Conservation (phyloP, 2,113 vertebrate species). For the Hoplias malabaricus region DNA sequence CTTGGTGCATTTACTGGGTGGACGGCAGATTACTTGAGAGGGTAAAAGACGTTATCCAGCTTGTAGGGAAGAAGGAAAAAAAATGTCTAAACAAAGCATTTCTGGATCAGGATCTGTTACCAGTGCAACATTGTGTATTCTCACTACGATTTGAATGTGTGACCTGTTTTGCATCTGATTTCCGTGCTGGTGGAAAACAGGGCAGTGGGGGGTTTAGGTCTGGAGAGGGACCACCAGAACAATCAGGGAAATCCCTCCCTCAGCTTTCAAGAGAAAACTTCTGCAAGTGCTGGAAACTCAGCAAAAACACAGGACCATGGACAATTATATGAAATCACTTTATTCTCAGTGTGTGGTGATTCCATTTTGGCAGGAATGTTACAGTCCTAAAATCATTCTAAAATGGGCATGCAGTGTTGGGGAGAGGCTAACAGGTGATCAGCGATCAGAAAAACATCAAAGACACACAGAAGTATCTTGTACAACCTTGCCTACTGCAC, state of each 20-base stretch:
- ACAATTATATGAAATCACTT: constrained; percentile 82
- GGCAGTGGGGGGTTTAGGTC: not conserved
- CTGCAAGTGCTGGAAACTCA: not conserved
- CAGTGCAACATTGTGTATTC: constrained; percentile 31
- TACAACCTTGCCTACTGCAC: constrained; percentile 71
- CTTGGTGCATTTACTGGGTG: constrained; percentile 69
- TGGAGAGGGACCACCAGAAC: not conserved
- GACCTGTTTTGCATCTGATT: constrained; percentile 4
- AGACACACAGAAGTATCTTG: constrained; percentile 75
- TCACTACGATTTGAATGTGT: not conserved
- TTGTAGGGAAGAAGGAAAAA: constrained; percentile 56
- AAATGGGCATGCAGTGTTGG: constrained; percentile 84
- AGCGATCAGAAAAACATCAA: constrained; percentile 72
- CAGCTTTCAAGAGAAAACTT: not conserved
- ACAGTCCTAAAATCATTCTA: constrained; percentile 76
- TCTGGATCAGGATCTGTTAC: constrained; percentile 25
- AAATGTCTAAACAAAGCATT: constrained; percentile 53
- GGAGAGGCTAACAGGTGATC: constrained; percentile 75
- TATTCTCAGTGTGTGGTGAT: constrained; percentile 84
- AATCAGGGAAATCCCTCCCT: not conserved
- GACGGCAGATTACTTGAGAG: too few species aligned
- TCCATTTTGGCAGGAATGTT: constrained; percentile 85
- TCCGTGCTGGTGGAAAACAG: constrained; percentile 22
- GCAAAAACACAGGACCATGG: constrained; percentile 71
- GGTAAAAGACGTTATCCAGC: constrained; percentile 26